phyloP scores from a whole-genome alignment of 2,113 vertebrate species.

The Siniperca knerii region DNA sequence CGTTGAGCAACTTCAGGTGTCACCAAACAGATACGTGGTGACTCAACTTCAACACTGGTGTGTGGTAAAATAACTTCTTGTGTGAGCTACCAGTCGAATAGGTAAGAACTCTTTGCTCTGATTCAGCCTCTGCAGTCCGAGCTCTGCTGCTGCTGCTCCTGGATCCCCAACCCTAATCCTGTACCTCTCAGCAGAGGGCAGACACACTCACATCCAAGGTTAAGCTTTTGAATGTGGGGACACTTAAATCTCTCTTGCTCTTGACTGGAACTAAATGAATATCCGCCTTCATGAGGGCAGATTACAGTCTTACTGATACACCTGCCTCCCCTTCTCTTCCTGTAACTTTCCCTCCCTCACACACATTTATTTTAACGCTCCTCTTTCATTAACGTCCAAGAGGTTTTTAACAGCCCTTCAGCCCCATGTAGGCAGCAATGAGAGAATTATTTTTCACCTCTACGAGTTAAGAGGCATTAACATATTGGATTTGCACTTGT shows the following conservation, averaged over 20 bases:
- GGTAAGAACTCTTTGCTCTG: background rate
- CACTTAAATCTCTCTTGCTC: slow-evolving; percentile 53
- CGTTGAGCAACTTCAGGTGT: too few relatives aligned
- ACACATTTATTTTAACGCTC: slow-evolving; percentile 19
- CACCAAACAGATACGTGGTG: background rate
- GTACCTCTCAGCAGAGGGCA: slow-evolving; percentile 54
- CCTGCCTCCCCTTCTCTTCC: background rate
- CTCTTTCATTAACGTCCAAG: slow-evolving; percentile 26
- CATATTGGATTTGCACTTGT: slow-evolving; percentile 36
- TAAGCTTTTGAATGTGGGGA: slow-evolving; percentile 60
- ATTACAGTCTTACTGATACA: slow-evolving; percentile 43
- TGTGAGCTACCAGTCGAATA: background rate
- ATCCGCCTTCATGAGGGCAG: slow-evolving; percentile 5
- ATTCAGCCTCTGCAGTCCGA: background rate
- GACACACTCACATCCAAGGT: slow-evolving; percentile 60
- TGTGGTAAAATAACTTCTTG: slow-evolving; percentile 14
- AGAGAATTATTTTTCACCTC: slow-evolving; percentile 38
- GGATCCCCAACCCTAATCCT: slow-evolving; percentile 58
- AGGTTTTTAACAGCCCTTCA: slow-evolving; percentile 28
- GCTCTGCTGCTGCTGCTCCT: slow-evolving; percentile 31
- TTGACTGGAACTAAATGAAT: slow-evolving; percentile 45
- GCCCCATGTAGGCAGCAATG: background rate
- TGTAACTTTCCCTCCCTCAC: slow-evolving; percentile 1
- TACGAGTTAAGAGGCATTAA: slow-evolving; percentile 35
- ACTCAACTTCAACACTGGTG: background rate